Evolutionary conservation across 92 coral and sea anemone species (phyloP), one percentile per base, ranked within the genome.

Genomic region (Anthopleura xanthogrammica): DNA sequence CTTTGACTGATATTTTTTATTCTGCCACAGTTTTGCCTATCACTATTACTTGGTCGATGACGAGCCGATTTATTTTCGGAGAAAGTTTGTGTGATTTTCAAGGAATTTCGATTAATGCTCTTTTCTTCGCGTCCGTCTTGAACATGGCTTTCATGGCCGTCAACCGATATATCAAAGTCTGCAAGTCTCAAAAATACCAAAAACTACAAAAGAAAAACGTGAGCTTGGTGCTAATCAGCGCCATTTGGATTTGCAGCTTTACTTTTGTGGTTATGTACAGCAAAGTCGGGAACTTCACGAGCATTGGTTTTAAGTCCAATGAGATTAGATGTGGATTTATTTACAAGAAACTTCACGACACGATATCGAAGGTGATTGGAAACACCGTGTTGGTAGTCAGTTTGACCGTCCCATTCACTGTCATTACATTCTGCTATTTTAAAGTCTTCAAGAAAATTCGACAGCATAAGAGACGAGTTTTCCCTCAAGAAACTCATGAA

Each of bases 371-470:
- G 16, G 36, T 68, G 4, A n/a, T 42, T 50, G 41, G 84, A 70
- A n/a, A 81, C 16, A 48, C 64, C 16, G 48, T 12, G 41, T 43
- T 81, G 29, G 3, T 70, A 20, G 16, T 81, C 17, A 41, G 77
- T 41, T 11, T 81, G 11, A 39, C 40, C 39, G 23, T 22, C 20
- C 84, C 84, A n/a, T 48, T 81, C 19, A 68, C 76, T 29, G 74
- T 58, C 16, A 68, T 81, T 43, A 23, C 73, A 4, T 66, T 85
- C 46, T 79, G 80, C 52, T 85, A 85, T 68, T 79, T 29, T 36
- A 60, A 85, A 60, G 88, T 85, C 55, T 85, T 72, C 52, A 78
- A 39, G 48, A 79, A 73, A 68, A 85, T 85, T 57, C 79, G 80
- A 42, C 60, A 79, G 19, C 88, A 85, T 57, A 85, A 79, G 40